Conservation (phyloP, 2,797 vertebrate species). For the Aphelocoma californica region DNA sequence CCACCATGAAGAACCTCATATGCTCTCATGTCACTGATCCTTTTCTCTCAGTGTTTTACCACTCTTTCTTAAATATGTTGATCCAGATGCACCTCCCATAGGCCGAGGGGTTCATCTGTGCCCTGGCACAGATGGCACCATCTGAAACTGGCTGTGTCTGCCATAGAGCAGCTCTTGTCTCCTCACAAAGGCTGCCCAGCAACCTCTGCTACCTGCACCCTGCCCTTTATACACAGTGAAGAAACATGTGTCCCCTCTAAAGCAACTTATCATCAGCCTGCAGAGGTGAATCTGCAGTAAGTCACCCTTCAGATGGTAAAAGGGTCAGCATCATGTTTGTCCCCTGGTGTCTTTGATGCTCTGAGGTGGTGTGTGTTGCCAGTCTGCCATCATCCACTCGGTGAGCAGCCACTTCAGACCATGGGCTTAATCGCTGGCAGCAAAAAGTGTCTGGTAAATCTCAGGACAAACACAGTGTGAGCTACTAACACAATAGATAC, state of each 20-base stretch:
- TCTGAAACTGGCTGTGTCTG: rapidly evolving
- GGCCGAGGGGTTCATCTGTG: background rate
- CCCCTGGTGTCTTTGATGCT: background rate
- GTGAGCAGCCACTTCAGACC: background rate
- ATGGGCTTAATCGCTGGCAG: rapidly evolving
- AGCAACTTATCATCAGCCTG: background rate
- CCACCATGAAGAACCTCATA: background rate
- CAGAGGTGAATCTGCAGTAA: background rate
- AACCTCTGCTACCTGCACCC: rapidly evolving
- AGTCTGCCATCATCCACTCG: rapidly evolving
- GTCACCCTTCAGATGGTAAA: background rate
- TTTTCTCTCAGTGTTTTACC: background rate
- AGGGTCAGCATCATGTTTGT: background rate
- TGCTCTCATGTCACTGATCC: background rate
- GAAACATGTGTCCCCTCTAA: background rate
- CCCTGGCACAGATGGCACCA: too few relatives aligned
- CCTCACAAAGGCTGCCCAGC: background rate
- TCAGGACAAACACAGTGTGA: background rate
- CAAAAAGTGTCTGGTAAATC: background rate
- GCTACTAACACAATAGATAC: background rate
- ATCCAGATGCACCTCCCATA: background rate
- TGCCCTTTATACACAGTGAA: rapidly evolving
- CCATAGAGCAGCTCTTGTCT: rapidly evolving
- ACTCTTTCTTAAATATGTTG: background rate
- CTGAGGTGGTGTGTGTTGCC: rapidly evolving